These are phyloP conservation scores for Epinephelus fuscoguttatus DNA, from an alignment of 2,113 vertebrate species.

Conservation along the genomic window DNA sequence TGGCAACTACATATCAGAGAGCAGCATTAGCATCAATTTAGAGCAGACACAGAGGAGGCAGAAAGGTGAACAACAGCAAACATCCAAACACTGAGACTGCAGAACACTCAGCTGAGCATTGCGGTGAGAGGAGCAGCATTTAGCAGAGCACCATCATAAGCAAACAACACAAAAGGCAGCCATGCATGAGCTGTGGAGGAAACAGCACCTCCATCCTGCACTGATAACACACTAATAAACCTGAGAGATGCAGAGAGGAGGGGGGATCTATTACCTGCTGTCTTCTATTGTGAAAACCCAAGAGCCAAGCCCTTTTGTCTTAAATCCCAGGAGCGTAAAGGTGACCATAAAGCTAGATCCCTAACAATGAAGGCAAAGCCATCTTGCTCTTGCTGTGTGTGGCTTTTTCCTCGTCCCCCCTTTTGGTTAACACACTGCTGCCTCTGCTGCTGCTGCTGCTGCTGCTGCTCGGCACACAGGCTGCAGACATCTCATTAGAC, in stretches of 20 bases:
- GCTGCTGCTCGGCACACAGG: constrained; percentile 77
- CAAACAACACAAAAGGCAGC: constrained; percentile 72
- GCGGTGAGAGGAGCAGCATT: constrained; percentile 38
- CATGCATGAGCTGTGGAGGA: constrained; percentile 65
- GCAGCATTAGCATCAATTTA: constrained; percentile 55
- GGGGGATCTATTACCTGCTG: constrained; percentile 70
- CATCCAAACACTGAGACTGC: constrained; percentile 51
- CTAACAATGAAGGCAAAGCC: constrained; percentile 60
- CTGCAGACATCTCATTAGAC: constrained; percentile 85
- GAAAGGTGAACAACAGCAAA: constrained; percentile 34
- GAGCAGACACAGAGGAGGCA: constrained; percentile 34
- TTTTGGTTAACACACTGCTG: constrained; percentile 59
- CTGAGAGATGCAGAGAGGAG: constrained; percentile 28
- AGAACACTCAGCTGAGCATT: constrained; percentile 52
- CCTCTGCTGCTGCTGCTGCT: constrained; percentile 46
- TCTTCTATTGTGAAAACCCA: constrained; percentile 70
- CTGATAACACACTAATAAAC: constrained; percentile 68
- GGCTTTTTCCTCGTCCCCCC: constrained; percentile 37
- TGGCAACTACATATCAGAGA: constrained; percentile 29
- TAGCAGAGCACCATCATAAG: constrained; percentile 49
- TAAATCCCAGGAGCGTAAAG: constrained; percentile 56
- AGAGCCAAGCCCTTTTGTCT: constrained; percentile 64
- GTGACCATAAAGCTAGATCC: constrained; percentile 56
- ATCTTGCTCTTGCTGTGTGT: constrained; percentile 55
- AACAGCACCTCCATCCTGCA: constrained; percentile 70